These are phyloP conservation scores for Spilarctia lutea DNA, from an alignment of 2,888 invertebrate genomes.

Conservation along the genomic window DNA sequence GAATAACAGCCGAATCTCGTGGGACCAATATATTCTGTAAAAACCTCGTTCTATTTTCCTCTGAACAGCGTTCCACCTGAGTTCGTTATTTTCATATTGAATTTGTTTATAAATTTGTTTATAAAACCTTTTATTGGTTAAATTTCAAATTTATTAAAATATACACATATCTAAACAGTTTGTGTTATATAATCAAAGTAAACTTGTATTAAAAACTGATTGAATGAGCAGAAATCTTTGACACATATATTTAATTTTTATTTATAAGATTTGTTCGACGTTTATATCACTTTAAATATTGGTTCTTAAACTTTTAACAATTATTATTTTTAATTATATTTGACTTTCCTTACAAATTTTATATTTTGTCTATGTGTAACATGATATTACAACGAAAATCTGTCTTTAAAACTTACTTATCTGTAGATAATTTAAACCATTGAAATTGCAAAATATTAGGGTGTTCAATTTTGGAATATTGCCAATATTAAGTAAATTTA, in stretches of 20 bases:
- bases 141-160: neutral
- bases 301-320: no score
- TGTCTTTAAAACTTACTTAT: neutral
- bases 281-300: neutral
- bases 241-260: neutral
- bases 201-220: neutral
- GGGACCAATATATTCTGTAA: neutral
- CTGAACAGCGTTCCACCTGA: neutral
- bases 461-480: neutral
- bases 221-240: neutral
- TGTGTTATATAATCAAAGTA: neutral
- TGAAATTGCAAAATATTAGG: neutral
- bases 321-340: no score
- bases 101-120: no score
- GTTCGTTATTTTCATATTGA: neutral
- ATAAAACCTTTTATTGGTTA: neutral
- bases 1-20: neutral
- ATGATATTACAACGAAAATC: no score
- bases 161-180: neutral
- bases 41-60: neutral
- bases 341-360: neutral
- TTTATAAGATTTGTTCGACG: neutral
- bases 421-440: neutral
- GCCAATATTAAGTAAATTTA: neutral
- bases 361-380: no score